Evolutionary conservation across 1,140 invertebrate species (phyloP).

Genomic region (Pissodes strobi): DNA sequence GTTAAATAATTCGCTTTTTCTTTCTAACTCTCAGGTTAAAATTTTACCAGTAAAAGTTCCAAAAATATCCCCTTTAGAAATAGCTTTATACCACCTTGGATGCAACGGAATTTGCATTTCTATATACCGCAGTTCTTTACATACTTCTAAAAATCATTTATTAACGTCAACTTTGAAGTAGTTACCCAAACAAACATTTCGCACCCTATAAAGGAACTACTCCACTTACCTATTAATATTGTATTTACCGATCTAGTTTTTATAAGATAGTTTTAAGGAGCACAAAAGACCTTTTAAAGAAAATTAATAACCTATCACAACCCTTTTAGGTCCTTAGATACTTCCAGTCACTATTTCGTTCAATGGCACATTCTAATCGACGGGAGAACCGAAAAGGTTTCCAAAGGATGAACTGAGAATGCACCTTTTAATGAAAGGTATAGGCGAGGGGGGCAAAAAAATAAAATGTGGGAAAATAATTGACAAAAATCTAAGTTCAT

Average conservation of each 20-base stretch:
- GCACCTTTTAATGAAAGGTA: background rate
- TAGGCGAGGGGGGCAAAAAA: background rate
- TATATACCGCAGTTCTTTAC: too few relatives aligned
- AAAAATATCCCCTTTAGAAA: too few relatives aligned
- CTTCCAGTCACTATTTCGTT: too few relatives aligned
- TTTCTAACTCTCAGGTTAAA: too few relatives aligned
- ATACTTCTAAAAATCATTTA: slow-evolving; percentile 3
- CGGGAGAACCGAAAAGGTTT: background rate
- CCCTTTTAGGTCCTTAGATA: background rate
- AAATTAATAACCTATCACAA: slow-evolving; percentile 12
- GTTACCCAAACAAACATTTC: background rate
- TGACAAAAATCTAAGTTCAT: slow-evolving; percentile 23
- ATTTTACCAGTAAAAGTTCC: too few relatives aligned
- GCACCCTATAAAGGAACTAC: background rate
- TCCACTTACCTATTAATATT: slow-evolving; percentile 3
- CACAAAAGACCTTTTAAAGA: background rate
- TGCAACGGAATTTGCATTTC: too few relatives aligned
- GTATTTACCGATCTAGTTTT: slow-evolving; percentile 13
- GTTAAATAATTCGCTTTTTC: too few relatives aligned
- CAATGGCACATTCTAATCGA: slow-evolving; percentile 7
- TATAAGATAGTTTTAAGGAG: background rate
- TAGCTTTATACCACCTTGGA: too few relatives aligned
- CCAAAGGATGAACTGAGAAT: too few relatives aligned
- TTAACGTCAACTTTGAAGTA: background rate
- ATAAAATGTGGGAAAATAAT: slow-evolving; percentile 30